These are phyloP conservation scores for Dolichallabes microphthalmus DNA, from an alignment of 2,113 vertebrate genomes.

Conservation along the genomic window DNA sequence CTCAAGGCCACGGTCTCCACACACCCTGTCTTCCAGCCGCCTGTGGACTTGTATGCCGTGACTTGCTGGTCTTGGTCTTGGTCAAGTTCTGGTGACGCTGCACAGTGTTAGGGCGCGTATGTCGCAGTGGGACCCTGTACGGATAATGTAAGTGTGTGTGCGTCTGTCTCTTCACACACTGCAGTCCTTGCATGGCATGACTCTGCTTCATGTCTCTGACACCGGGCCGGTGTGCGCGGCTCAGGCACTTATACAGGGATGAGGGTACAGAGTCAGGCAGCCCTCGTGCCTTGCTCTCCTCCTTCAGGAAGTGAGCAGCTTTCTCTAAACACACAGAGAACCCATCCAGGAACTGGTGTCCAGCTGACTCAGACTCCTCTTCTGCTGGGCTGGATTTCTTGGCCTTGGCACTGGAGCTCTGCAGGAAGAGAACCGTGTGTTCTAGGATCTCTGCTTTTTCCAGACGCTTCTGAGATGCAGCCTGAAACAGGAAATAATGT, in stretches of 20 bases:
- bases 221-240: neutral
- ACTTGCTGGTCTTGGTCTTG: neutral
- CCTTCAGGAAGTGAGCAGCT: slow-evolving; percentile 62
- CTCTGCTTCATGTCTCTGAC: neutral
- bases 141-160: neutral
- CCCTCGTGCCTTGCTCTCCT: slow-evolving; percentile 51
- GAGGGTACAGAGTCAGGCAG: slow-evolving; percentile 46
- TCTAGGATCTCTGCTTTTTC: slow-evolving; percentile 85
- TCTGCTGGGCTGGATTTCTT: slow-evolving; percentile 14
- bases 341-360: slow-evolving; percentile 59
- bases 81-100: neutral
- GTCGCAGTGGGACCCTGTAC: neutral
- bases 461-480: slow-evolving; percentile 69
- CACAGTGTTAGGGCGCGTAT: neutral
- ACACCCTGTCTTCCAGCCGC: neutral
- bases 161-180: neutral
- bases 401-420: slow-evolving; percentile 25
- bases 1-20: slow-evolving; percentile 55
- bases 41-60: neutral
- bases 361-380: slow-evolving; percentile 36
- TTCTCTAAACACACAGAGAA: slow-evolving; percentile 66
- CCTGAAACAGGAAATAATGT: slow-evolving; percentile 57
- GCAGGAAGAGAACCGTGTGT: slow-evolving; percentile 69
- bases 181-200: slow-evolving; percentile 1
- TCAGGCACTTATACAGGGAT: slow-evolving; percentile 10